A percentile compares a stretch with the other conserved stretches of the same genome.
phyloP scores from a whole-genome alignment of 1,140 invertebrate species.

The Drosophila yakuba region DNA sequence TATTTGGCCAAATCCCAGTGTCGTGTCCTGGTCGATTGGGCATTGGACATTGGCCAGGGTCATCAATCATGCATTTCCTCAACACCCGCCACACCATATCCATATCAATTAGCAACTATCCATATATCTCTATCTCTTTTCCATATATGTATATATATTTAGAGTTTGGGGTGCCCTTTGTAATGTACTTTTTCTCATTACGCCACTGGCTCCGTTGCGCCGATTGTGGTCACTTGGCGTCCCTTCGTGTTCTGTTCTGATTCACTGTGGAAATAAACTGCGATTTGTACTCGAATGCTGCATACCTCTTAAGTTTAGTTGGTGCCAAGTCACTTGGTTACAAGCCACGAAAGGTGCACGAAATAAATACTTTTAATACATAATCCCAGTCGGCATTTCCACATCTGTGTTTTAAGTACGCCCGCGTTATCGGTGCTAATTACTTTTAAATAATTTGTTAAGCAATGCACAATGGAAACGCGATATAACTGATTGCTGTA shows the following conservation, averaged over 20 bases:
- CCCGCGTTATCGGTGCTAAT: neutral
- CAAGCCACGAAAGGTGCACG: too few relatives aligned
- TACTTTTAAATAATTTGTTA: neutral
- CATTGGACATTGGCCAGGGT: slow-evolving; percentile 21
- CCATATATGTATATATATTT: slow-evolving; percentile 7
- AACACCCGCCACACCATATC: slow-evolving; percentile 23
- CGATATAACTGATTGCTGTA: neutral
- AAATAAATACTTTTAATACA: neutral
- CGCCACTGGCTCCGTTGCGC: slow-evolving; percentile 24
- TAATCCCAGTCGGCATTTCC: neutral
- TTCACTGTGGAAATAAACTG: slow-evolving; percentile 13
- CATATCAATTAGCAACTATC: slow-evolving; percentile 46
- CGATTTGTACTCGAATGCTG: neutral
- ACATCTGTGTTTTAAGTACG: neutral
- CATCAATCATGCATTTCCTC: slow-evolving; percentile 62
- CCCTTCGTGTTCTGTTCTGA: slow-evolving; percentile 29
- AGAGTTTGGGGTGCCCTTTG: slow-evolving; percentile 18
- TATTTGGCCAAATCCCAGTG: slow-evolving; percentile 28
- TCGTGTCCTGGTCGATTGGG: slow-evolving; percentile 27
- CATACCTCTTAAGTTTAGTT: slow-evolving; percentile 4
- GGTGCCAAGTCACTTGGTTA: too few relatives aligned
- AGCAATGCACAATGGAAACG: neutral
- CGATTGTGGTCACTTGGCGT: slow-evolving; percentile 27
- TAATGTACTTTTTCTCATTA: slow-evolving; percentile 41
- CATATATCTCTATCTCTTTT: slow-evolving; percentile 39